Conservation (phyloP, 2,888 invertebrate species). For the Beris chalybata region DNA sequence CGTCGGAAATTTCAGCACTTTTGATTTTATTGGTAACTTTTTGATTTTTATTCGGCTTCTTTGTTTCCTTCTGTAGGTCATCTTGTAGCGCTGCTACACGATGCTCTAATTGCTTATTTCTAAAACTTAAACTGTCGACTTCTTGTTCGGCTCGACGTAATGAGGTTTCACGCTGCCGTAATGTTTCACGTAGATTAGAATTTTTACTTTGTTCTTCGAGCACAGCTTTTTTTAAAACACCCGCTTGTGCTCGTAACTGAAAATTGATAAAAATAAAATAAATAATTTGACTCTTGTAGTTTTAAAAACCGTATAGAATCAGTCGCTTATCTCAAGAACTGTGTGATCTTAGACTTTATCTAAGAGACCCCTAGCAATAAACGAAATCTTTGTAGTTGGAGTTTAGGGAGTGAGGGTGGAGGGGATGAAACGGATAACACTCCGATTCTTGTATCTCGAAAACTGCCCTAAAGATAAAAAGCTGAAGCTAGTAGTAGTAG, state of each 20-base stretch:
- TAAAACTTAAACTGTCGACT: conserved; percentile 87
- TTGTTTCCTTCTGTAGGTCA: conserved; percentile 68
- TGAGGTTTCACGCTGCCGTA: conserved; percentile 83
- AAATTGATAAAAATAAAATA: background rate
- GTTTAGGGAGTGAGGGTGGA: no score
- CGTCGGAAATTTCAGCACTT: conserved; percentile 40
- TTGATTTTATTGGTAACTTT: conserved; percentile 55
- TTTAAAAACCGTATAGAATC: no score
- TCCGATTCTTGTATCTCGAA: no score
- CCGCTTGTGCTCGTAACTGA: conserved; percentile 87
- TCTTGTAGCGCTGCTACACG: conserved; percentile 90
- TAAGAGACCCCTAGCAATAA: no score
- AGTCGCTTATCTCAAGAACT: no score
- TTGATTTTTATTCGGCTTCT: conserved; percentile 56
- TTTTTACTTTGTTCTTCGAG: conserved; percentile 86
- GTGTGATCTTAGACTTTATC: no score
- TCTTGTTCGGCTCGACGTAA: conserved; percentile 86
- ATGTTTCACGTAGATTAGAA: conserved; percentile 70
- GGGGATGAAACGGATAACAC: no score
- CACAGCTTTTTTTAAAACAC: conserved; percentile 90
- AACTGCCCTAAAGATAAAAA: no score
- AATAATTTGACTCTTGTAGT: no score
- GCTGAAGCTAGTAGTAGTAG: no score
- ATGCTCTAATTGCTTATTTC: conserved; percentile 91
- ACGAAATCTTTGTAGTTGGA: no score